These are phyloP conservation scores for Tauraco erythrolophus DNA, from an alignment of 2,113 vertebrate genomes.

Conservation along the genomic window DNA sequence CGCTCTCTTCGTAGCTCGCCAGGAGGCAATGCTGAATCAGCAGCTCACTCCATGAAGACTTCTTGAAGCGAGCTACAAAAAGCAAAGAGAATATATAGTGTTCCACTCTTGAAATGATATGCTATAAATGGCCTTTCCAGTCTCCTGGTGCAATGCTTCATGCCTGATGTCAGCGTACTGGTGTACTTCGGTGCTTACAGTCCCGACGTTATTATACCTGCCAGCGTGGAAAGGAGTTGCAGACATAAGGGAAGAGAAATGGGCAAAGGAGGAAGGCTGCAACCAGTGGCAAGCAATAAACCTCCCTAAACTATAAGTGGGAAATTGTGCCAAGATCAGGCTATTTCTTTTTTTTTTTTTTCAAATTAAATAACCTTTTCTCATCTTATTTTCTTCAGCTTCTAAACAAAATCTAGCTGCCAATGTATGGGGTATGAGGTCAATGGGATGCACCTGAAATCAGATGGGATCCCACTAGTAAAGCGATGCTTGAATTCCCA, in stretches of 20 bases:
- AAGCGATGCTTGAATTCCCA: not conserved
- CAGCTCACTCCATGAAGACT: not conserved
- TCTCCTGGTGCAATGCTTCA: not conserved
- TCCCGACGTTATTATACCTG: not conserved
- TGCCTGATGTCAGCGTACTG: not conserved
- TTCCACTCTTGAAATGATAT: not conserved
- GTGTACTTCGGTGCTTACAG: not conserved
- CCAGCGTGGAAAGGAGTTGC: not conserved
- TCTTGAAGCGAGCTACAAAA: not conserved
- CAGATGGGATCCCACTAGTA: not conserved
- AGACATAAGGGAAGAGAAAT: not conserved
- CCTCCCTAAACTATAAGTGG: not conserved
- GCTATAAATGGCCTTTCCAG: not conserved
- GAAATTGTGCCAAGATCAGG: not conserved
- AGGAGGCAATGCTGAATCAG: constrained; percentile 37
- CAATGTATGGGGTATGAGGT: not conserved
- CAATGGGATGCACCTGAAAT: not conserved
- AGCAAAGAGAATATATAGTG: not conserved
- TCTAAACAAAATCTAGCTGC: not conserved
- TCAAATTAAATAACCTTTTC: not conserved
- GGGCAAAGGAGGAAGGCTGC: not conserved
- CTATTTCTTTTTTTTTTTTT: not conserved
- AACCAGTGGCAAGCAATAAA: constrained; percentile 3
- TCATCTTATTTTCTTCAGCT: not conserved
- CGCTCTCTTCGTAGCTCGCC: not conserved